Evolutionary conservation across 2,888 invertebrate species (phyloP), one percentile per base, ranked within the genome.

Genomic region (Dicycla oo): DNA sequence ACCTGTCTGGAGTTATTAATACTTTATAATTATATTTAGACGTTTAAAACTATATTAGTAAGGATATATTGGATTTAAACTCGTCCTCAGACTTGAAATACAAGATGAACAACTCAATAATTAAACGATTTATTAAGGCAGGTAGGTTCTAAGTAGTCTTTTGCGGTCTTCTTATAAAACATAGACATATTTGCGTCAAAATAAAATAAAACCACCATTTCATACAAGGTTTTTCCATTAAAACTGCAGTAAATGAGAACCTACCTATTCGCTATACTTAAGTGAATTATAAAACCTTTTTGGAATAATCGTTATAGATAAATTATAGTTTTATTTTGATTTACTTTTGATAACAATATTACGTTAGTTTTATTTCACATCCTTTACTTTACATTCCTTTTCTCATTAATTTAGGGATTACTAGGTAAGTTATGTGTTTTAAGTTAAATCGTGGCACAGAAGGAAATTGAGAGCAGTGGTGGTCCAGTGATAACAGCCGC

Each of bases 211-310:
- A 69, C 23, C 57, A 13, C 15, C 30, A 38, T 6, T 43, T n/a
- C 30, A 4, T 68, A 80, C 80, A 80, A 53, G 72, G 49, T 6
- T 76, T 67, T 58, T 67, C 80, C 63, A 76, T 80, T 80, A 66
- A 76, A 79, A 47, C 26, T 51, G 65, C 69, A 61, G 77, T 73
- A 64, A 80, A 73, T 56, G 54, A 26, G 40, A 60, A n/a, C 23
- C 53, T 51, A n/a, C 23, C 57, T 51, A 30, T 18, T 49, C 10
- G n/a, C 10, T 8, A 61, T 2, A 43, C 18, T 56, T 3, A 1
- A 47, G 3, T 38, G 49, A 68, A 38, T 68, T 53, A 58, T 58
- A 45, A 47, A 63, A 56, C 23, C 30, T 61, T 67, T 75, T 72
- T 38, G 63, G 20, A 45, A 53, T 49, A 2, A 57, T 45, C 63